Evolutionary conservation across 2,888 invertebrate genomes (phyloP).

Genomic region (Agriopis marginaria): DNA sequence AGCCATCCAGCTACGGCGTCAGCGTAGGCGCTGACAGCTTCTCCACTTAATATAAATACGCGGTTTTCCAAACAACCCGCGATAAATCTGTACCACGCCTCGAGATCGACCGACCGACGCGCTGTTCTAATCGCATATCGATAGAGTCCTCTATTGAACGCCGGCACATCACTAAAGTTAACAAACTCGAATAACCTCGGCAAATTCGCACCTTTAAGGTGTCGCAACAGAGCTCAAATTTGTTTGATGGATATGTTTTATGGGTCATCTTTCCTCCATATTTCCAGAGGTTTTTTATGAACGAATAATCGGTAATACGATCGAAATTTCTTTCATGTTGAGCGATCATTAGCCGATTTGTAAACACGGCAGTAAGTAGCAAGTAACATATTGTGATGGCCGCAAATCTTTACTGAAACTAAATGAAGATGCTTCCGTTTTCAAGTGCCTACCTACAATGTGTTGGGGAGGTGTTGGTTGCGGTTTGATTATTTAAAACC

Average conservation of each 20-base stretch:
- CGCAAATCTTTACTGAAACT: conserved; percentile 44
- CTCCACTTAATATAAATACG: conserved; percentile 85
- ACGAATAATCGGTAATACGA: conserved; percentile 56
- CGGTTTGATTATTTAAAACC: not conserved
- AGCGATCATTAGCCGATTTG: conserved; percentile 48
- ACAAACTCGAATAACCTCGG: conserved; percentile 51
- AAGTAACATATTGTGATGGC: conserved; percentile 47
- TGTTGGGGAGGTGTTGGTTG: not conserved
- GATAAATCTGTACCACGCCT: conserved; percentile 76
- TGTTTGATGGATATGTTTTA: conserved; percentile 46
- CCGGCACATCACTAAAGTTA: conserved; percentile 52
- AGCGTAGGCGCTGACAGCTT: conserved; percentile 84
- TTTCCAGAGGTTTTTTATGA: conserved; percentile 57
- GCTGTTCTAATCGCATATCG: conserved; percentile 70
- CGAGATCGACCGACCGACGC: conserved; percentile 65
- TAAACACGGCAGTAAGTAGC: conserved; percentile 42
- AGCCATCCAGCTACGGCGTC: conserved; percentile 75
- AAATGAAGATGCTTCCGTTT: conserved; percentile 41
- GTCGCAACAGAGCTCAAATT: conserved; percentile 58
- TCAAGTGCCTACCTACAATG: not conserved
- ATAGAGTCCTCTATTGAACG: conserved; percentile 73
- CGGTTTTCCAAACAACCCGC: conserved; percentile 77
- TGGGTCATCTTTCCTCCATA: conserved; percentile 56
- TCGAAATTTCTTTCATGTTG: conserved; percentile 54
- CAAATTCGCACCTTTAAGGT: conserved; percentile 45